Base-by-base conservation (phyloP, 2,113 vertebrate species). In the Notiomystis cincta region DNA sequence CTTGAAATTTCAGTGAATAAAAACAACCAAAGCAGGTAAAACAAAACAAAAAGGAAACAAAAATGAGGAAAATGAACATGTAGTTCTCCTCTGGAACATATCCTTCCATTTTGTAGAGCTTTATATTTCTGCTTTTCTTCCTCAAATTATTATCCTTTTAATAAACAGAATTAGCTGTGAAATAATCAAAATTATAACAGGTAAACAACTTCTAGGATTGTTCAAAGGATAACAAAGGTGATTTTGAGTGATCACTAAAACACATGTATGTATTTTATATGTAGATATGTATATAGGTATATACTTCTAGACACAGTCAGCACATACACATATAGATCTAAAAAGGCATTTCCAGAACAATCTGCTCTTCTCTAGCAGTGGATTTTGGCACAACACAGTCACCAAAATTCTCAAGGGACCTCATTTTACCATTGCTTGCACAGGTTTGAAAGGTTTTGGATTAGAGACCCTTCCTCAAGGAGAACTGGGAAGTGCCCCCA, bases 291-390 rank as follows among this genome's bases (percentile, higher is more conserved):
- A 15, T 31, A 45, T 4, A 51, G 2, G 14, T 37, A 27, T 8
- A 16, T 6, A 38, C 4, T 28, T 14, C 40, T 11, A 56, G 13
- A 53, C 20, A 24, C 1, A 22, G 21, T 28, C 15, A 57, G 54
- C 10, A 69, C 19, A 25, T 11, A 12, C 9, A 48, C 5, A 8
- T 24, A 40, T 0, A 31, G 4, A 11, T 3, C 45, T 0, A 38
- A 20, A 73, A 45, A 42, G 22, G 15, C 15, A 70, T 65, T 61
- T 83, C 4, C 16, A 77, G 48, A 75, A 27, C 33, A n/a, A 10
- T 7, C n/a, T 77, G 15, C 45, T 44, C 13, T 20, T 40, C 70
- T 81, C n/a, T 13, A 50, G 66, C 42, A 58, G 23, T 23, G 28
- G 21, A 27, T 47, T 54, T 50, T 70, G 51, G 78, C 50, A 57